Base-by-base conservation (phyloP, 2,888 invertebrate species). In the Ormyrus labotus region DNA sequence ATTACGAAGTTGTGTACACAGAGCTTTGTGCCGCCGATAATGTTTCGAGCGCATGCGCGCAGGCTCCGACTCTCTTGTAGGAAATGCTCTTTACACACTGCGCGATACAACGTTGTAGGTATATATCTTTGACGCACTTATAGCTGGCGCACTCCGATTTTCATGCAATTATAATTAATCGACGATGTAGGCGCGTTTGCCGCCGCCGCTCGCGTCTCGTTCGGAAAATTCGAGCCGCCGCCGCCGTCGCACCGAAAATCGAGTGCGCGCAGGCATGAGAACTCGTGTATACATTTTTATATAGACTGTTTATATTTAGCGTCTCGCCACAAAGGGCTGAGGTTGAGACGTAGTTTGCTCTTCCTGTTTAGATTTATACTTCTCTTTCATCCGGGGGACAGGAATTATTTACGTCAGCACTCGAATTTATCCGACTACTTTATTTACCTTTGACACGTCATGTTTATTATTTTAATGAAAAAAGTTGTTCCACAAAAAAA, bases 231-330 rank as follows among this genome's bases (percentile, higher is more conserved):
- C 3, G 19, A 19, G 19, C 19, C 19, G 19, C 19, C 19, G 19
- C 19, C 19, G 19, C 19, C 0, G 19, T 1, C 13, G 13, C 13
- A 13, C 13, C 19, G 19, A 19, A 19, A 19, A 19, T 19, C 45
- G 19, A n/a, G n/a, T 45, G 34, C 69, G 3, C 60, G 48, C 60
- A 19, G 19, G 19, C 19, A 19, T 19, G 19, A 19, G 19, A 19
- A 11, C 9, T 11, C 10, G 13, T 7, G 34, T 73, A 47, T 50
- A 68, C 8, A 78, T 68, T 78, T 77, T 77, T 77, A 77, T 77
- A 70, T 70, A 64, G 47, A 58, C 55, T 78, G 70, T 71, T 80
- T 80, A 75, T 75, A 80, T 69, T 65, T 70, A 70, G 74, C 45
- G 13, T 55, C 60, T 53, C 48, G 6, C n/a, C 71, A 80, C 80